Evolutionary conservation across 2,888 invertebrate genomes (phyloP).

Genomic region (Heteropelma amictum): DNA sequence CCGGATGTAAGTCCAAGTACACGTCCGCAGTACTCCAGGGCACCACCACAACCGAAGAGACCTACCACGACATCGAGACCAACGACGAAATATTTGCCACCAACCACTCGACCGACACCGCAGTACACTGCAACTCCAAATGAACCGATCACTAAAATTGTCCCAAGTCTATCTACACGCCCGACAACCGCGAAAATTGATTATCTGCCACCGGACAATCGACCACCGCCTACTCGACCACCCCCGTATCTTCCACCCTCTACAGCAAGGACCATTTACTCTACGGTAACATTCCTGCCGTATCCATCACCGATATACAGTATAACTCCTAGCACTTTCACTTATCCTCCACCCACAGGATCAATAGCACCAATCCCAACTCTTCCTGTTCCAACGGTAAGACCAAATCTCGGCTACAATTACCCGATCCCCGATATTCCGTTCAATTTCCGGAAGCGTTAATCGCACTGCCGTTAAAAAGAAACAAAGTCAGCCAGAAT

Average conservation of each 20-base stretch:
- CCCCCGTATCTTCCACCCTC: conserved; percentile 74
- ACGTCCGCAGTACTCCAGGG: no score
- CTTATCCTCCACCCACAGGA: conserved; percentile 67
- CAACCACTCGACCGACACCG: no score
- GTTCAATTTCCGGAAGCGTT: conserved; percentile 70
- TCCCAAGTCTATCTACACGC: no score
- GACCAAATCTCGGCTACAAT: conserved; percentile 68
- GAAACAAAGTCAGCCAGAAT: no score
- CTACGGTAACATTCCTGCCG: conserved; percentile 75
- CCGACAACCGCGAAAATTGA: conserved; percentile 8
- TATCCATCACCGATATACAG: conserved; percentile 72
- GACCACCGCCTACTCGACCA: conserved; percentile 61
- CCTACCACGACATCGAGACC: background rate
- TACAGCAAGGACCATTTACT: conserved; percentile 64
- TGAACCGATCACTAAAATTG: no score
- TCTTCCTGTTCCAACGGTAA: conserved; percentile 69
- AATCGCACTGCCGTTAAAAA: conserved; percentile 18
- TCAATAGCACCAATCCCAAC: conserved; percentile 68
- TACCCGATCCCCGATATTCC: conserved; percentile 73
- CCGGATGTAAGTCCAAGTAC: no score
- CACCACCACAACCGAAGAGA: no score
- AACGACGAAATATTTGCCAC: no score
- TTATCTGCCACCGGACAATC: conserved; percentile 37
- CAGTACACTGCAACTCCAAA: no score
- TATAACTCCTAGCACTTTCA: conserved; percentile 65